phyloP scores from a whole-genome alignment of 2,797 vertebrate species.

The Manis javanica region DNA sequence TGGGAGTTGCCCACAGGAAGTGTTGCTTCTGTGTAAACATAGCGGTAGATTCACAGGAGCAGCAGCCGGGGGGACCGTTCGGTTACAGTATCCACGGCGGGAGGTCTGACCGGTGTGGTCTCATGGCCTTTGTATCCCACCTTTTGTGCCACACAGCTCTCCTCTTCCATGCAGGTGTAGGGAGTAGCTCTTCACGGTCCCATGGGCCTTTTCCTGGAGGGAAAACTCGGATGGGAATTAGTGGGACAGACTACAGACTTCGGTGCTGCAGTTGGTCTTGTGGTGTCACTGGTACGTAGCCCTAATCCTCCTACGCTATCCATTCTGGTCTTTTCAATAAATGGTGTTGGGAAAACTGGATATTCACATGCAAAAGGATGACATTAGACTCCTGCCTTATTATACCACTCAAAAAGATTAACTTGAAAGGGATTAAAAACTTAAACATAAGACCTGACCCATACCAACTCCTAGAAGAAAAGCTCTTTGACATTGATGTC shows the following conservation, averaged over 20 bases:
- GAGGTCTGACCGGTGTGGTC: not conserved
- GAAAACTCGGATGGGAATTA: not conserved
- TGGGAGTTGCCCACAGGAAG: not conserved
- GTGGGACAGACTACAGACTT: not conserved
- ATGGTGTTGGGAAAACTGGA: not conserved
- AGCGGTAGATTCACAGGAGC: not conserved
- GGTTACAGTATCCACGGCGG: accelerated
- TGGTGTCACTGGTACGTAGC: not conserved
- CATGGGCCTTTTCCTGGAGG: not conserved
- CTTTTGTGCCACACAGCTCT: not conserved
- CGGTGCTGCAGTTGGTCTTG: not conserved
- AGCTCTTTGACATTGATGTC: not conserved
- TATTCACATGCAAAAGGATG: not conserved
- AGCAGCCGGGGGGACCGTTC: not conserved
- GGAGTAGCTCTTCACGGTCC: not conserved
- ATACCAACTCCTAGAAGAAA: not conserved
- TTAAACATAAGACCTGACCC: not conserved
- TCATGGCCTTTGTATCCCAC: not conserved
- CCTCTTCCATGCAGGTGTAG: not conserved
- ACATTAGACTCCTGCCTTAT: not conserved
- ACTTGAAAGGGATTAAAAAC: not conserved
- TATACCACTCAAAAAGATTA: not conserved
- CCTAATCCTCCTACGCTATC: not conserved
- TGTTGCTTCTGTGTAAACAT: not conserved
- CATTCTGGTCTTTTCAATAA: not conserved